A percentile compares a stretch with the other conserved stretches of the same genome.
These are phyloP conservation scores for Tipula helvola DNA, from an alignment of 2,888 invertebrate genomes.

Conservation along the genomic window DNA sequence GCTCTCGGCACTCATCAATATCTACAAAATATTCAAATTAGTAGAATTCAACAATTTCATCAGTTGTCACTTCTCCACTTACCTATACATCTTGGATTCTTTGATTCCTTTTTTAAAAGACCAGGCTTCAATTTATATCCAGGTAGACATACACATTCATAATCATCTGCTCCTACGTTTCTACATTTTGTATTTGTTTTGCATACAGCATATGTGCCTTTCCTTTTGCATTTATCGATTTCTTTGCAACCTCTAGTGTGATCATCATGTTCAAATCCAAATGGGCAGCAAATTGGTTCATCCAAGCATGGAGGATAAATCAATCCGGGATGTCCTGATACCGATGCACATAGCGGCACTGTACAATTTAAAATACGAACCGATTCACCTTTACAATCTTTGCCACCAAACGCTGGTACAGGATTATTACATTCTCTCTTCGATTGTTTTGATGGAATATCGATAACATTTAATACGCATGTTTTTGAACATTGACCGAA, in stretches of 20 bases:
- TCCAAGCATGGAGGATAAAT: background rate
- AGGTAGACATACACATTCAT: background rate
- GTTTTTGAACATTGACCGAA: background rate
- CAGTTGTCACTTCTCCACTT: background rate
- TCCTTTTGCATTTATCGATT: background rate
- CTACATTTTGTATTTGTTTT: background rate
- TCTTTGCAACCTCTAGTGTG: background rate
- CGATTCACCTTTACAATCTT: background rate
- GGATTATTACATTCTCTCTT: background rate
- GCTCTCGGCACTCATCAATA: background rate
- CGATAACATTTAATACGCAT: background rate
- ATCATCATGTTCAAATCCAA: background rate
- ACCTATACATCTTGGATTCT: background rate
- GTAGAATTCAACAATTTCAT: background rate
- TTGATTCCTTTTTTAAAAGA: background rate
- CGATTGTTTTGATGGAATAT: background rate
- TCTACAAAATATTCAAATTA: background rate
- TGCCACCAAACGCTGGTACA: background rate
- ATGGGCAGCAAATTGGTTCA: background rate
- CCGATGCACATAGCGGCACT: background rate
- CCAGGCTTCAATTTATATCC: background rate
- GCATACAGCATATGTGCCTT: background rate
- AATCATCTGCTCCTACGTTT: background rate
- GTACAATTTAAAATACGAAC: background rate
- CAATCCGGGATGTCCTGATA: background rate